Evolutionary conservation across 2,797 vertebrate species (phyloP).

Genomic region (Falco biarmicus): DNA sequence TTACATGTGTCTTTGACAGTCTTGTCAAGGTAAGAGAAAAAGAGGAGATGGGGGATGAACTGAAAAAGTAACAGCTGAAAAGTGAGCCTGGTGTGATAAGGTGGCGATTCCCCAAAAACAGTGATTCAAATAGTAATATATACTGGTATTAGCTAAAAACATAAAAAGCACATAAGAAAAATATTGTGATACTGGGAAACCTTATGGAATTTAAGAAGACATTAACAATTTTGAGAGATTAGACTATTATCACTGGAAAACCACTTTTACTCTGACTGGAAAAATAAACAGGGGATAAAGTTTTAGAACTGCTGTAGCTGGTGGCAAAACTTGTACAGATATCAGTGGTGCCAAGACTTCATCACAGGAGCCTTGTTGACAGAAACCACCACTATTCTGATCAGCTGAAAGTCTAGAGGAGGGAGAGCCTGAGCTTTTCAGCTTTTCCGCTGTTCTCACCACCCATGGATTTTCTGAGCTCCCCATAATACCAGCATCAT

Average conservation of each 20-base stretch:
- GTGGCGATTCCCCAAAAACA: not conserved
- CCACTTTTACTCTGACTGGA: not conserved
- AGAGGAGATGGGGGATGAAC: not conserved
- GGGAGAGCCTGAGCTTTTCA: not conserved
- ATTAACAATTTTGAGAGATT: constrained; percentile 5
- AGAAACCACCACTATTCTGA: not conserved
- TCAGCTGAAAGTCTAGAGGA: not conserved
- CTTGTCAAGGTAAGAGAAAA: constrained; percentile 40
- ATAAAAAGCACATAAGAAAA: not conserved
- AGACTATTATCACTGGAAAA: not conserved
- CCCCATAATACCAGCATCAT: not conserved
- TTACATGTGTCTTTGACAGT: constrained; percentile 34
- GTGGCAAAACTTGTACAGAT: not conserved
- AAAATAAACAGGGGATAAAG: not conserved
- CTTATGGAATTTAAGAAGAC: constrained; percentile 14
- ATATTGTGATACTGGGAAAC: constrained; percentile 7
- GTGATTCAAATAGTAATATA: constrained; percentile 6
- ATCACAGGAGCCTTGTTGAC: not conserved
- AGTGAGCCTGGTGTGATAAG: constrained; percentile 22
- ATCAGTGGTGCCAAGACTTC: not conserved
- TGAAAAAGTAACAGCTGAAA: constrained; percentile 59
- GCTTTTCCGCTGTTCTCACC: not conserved
- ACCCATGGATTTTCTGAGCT: not conserved
- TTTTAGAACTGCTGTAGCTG: not conserved
- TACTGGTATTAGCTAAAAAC: not conserved